These are phyloP conservation scores for Melanotaenia maccullochi DNA, from an alignment of 2,797 vertebrate species.

Conservation along the genomic window DNA sequence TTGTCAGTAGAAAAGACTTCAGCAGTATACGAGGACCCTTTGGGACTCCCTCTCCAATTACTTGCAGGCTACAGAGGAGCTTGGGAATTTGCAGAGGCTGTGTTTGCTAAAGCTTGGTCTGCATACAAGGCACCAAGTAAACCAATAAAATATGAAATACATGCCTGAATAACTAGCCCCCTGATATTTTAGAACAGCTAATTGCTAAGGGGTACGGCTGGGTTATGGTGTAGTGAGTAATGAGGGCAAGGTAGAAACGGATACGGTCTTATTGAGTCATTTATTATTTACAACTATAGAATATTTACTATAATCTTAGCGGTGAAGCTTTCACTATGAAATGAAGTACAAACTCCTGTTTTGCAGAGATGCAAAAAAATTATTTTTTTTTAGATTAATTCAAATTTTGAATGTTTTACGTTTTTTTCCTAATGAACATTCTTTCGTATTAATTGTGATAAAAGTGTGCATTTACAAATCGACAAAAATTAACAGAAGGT, in stretches of 20 bases:
- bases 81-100: constrained; percentile 68
- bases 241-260: constrained; percentile 65
- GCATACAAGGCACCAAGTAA: constrained; percentile 64
- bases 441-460: not conserved
- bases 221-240: constrained; percentile 71
- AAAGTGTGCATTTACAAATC: no score
- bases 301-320: constrained; percentile 63
- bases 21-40: constrained; percentile 63
- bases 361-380: constrained; percentile 17
- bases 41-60: constrained; percentile 83
- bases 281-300: constrained; percentile 68
- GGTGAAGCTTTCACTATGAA: constrained; percentile 30
- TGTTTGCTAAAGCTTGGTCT: constrained; percentile 66
- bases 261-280: constrained; percentile 75
- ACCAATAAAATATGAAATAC: constrained; percentile 78
- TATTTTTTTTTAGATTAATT: constrained; percentile 17
- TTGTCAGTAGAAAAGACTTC: constrained; percentile 62
- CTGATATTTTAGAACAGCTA: constrained; percentile 72
- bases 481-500: no score
- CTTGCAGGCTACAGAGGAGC: constrained; percentile 73
- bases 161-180: constrained; percentile 75
- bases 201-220: constrained; percentile 70
- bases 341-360: constrained; percentile 27
- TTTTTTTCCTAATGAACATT: constrained; percentile 2
- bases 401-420: constrained; percentile 34